Conservation (phyloP, 2,113 vertebrate species). For the Stegostoma tigrinum region DNA sequence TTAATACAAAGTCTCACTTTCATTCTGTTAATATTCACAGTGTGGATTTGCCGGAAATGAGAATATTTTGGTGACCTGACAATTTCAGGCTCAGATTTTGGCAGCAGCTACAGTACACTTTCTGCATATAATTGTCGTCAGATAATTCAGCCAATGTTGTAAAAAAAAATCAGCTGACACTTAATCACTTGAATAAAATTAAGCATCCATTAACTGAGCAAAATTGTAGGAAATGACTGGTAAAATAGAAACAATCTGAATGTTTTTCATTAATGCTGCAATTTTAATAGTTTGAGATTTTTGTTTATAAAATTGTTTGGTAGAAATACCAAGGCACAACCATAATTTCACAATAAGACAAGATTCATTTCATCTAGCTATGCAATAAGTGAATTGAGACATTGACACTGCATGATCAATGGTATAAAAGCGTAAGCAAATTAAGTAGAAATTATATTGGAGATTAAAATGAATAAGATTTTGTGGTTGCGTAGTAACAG, state of each 20-base stretch:
- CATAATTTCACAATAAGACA: neutral
- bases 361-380: neutral
- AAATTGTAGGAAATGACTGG: neutral
- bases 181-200: neutral
- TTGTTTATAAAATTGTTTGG: neutral
- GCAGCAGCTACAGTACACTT: neutral
- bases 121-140: neutral
- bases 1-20: neutral
- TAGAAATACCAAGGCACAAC: neutral
- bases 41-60: neutral
- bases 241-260: neutral
- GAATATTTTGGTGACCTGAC: neutral
- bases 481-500: neutral
- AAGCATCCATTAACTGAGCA: neutral
- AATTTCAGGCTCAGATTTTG: neutral
- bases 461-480: neutral
- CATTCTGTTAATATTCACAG: neutral
- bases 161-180: neutral
- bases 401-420: neutral
- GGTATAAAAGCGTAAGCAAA: neutral
- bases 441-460: neutral
- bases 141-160: neutral
- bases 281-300: neutral
- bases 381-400: neutral
- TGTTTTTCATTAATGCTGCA: neutral